Evolutionary conservation across 2,113 vertebrate genomes (phyloP).

Genomic region (Ptychochromis oligacanthus): DNA sequence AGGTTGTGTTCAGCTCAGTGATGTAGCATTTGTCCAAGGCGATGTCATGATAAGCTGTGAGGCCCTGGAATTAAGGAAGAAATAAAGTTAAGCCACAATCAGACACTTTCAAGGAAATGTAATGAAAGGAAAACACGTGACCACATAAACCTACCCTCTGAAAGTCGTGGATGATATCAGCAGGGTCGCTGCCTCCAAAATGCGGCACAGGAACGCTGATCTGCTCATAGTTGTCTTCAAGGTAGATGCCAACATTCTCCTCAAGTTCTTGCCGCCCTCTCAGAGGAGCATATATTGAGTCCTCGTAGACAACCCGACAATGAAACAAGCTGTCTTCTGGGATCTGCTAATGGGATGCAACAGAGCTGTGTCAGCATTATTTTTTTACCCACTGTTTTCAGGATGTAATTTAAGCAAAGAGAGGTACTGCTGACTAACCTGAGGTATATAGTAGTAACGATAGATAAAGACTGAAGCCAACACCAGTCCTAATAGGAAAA

Average conservation of each 20-base stretch:
- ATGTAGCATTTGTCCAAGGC: conserved; percentile 94
- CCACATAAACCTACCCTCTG: conserved; percentile 81
- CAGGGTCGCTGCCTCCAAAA: conserved; percentile 90
- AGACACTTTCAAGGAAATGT: background rate
- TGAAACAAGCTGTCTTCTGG: conserved; percentile 90
- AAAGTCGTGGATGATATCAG: conserved; percentile 95
- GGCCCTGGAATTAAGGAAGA: conserved; percentile 76
- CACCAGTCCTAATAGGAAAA: conserved; percentile 87
- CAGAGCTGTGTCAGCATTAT: conserved; percentile 37
- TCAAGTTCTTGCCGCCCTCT: conserved; percentile 86
- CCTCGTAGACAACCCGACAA: conserved; percentile 89
- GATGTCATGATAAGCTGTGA: conserved; percentile 94
- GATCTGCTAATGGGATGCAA: conserved; percentile 73
- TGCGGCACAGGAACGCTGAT: conserved; percentile 91
- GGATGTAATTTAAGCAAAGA: background rate
- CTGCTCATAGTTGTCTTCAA: conserved; percentile 91
- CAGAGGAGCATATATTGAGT: conserved; percentile 84
- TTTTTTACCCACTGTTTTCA: background rate
- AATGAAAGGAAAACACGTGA: background rate
- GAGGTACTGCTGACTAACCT: conserved; percentile 77
- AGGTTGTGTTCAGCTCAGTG: conserved; percentile 91
- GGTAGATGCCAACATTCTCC: conserved; percentile 91
- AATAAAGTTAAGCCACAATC: background rate
- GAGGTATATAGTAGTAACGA: conserved; percentile 88
- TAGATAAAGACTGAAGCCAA: conserved; percentile 89